Conservation (phyloP, 2,113 vertebrate species). For the Odontophorus gujanensis region DNA sequence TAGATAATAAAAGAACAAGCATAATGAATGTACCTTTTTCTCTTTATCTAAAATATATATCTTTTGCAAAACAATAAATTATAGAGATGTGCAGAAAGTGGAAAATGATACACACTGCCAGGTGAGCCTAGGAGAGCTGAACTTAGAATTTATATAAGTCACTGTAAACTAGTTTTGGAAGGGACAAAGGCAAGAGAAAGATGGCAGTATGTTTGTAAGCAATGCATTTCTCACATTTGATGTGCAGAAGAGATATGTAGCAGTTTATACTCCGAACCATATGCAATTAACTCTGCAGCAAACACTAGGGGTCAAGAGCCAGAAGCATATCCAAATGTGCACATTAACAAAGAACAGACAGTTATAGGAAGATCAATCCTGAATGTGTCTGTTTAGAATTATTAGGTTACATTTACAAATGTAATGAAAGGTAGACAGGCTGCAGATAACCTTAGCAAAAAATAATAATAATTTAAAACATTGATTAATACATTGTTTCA, state of each 20-base stretch:
- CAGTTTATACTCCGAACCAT: not conserved
- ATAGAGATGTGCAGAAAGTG: not conserved
- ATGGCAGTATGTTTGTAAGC: not conserved
- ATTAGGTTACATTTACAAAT: not conserved
- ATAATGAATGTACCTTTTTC: not conserved
- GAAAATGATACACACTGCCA: not conserved
- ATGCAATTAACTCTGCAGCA: not conserved
- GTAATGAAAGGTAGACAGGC: not conserved
- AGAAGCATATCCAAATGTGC: not conserved
- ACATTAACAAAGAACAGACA: not conserved
- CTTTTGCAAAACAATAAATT: not conserved
- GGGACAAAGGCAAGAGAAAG: not conserved
- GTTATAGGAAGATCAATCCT: not conserved
- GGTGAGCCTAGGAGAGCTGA: not conserved
- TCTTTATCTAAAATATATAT: not conserved
- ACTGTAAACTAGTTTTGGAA: not conserved
- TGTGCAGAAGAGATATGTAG: not conserved
- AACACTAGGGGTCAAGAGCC: not conserved
- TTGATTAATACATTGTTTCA: not conserved
- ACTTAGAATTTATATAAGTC: not conserved
- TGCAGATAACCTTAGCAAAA: not conserved
- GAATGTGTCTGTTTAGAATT: not conserved
- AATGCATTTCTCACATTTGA: not conserved
- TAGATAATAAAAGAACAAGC: not conserved
- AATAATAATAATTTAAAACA: not conserved